phyloP scores from a whole-genome alignment of 2,797 vertebrate genomes.

The Gambelia wislizenii region DNA sequence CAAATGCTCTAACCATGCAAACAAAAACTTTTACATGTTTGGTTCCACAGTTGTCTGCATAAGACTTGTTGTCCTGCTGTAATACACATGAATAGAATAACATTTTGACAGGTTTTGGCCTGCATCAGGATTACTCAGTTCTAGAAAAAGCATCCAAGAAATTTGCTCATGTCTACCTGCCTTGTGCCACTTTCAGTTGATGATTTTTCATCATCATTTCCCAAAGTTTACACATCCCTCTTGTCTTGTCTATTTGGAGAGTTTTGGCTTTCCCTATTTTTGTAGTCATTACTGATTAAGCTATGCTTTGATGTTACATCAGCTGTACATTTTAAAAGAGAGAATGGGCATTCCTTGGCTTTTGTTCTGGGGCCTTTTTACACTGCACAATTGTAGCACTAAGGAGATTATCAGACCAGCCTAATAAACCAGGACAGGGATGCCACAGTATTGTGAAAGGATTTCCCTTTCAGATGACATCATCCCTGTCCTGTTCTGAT shows the following conservation, averaged over 20 bases:
- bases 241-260: neutral
- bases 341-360: neutral
- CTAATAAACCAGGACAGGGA: no score
- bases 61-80: neutral
- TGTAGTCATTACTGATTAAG: neutral
- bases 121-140: neutral
- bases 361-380: neutral
- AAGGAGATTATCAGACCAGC: no score
- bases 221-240: neutral
- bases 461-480: no score
- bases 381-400: no score
- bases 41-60: neutral
- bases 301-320: neutral
- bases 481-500: no score
- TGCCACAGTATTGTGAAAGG: no score
- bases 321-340: neutral
- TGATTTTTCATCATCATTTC: neutral
- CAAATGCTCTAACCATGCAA: neutral
- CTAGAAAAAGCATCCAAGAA: conserved; percentile 5
- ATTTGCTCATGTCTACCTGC: neutral
- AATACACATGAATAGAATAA: neutral
- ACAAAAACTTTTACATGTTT: neutral
- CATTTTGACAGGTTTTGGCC: neutral
- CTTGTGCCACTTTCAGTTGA: neutral
- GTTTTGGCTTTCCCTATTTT: neutral